Evolutionary conservation across 2,797 vertebrate genomes (phyloP), one percentile per base, ranked within the genome.

Genomic region (Esox masquinongy): DNA sequence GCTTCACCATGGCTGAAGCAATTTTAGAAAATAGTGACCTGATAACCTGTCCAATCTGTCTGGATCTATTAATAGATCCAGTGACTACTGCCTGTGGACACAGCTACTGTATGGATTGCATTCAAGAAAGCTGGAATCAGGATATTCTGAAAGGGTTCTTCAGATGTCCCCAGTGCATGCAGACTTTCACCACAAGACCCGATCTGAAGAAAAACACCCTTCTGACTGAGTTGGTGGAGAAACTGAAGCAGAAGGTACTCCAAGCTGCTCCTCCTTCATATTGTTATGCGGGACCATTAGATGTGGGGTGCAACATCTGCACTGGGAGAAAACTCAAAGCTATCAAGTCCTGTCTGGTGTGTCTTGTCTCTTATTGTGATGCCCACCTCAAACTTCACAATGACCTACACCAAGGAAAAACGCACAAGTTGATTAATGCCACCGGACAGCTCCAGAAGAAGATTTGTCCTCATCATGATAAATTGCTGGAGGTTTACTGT

Each of bases 161-260:
- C 72, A 74, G 70, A 26, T 82, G 80, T 39, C 83, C 83, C 16
- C 78, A 79, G 51, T 85, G 83, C 68, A 77, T 70, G 72, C 47
- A 77, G 70, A 85, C 7, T 34, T 85, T 83, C 70, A 68, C 39
- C 11, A 51, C 68, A 22, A 80, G 75, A 51, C 80, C 73, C 17
- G 68, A 26, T 26, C 56, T 80, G 47, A 50, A 26, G 24, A 81
- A 70, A 59, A 82, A 81, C 70, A 70, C 53, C 31, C 56, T 81
- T 7, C 70, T 84, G 56, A 75, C 72, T 68, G 72, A 84, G 63
- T 67, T 84, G 68, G 67, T 76, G 31, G 75, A 56, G 17, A 56
- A 56, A 56, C 19, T n/a, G 50, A 53, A n/a, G 51, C 5, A 56
- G 51, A 56, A 17, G 79, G 51, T 6, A 56, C 51, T 56, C 51